A percentile compares a stretch with the other conserved stretches of the same genome.
phyloP scores from a whole-genome alignment of 2,797 vertebrate species.

The Acanthurus leucopareius region DNA sequence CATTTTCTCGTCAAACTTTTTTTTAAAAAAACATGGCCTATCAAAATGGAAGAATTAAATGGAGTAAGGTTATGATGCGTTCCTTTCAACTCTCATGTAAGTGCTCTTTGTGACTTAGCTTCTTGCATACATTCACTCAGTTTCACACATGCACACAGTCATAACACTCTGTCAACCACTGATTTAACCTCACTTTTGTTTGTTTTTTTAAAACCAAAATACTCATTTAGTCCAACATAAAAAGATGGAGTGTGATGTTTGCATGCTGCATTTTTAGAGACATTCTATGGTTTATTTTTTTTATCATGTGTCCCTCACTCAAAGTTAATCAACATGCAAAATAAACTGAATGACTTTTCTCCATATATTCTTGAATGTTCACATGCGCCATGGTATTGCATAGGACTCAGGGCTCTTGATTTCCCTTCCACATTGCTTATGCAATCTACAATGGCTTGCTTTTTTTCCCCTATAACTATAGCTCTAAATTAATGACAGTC shows the following conservation, averaged over 20 bases:
- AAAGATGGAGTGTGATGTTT: slow-evolving; percentile 81
- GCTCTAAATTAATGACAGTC: slow-evolving; percentile 67
- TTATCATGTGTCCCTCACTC: slow-evolving; percentile 71
- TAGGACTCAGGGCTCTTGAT: slow-evolving; percentile 72
- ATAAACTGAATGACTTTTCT: slow-evolving; percentile 83
- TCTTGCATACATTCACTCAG: slow-evolving; percentile 71
- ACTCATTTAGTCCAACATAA: slow-evolving; percentile 72
- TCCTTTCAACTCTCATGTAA: slow-evolving; percentile 84
- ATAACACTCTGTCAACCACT: slow-evolving; percentile 50
- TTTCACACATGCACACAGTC: slow-evolving; percentile 26
- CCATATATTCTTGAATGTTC: slow-evolving; percentile 83
- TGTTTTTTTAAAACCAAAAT: slow-evolving; percentile 53
- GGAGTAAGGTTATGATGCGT: slow-evolving; percentile 80
- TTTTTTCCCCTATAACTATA: slow-evolving; percentile 50
- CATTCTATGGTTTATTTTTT: slow-evolving; percentile 65
- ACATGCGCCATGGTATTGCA: slow-evolving; percentile 83
- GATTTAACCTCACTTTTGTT: slow-evolving; percentile 58
- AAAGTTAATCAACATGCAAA: slow-evolving; percentile 85
- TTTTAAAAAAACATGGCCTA: slow-evolving; percentile 72
- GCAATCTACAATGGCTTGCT: slow-evolving; percentile 76
- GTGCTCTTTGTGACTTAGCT: slow-evolving; percentile 84
- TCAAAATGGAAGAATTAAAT: slow-evolving; percentile 74
- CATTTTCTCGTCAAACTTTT: slow-evolving; percentile 46
- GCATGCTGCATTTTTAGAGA: slow-evolving; percentile 77
- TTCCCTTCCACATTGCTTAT: slow-evolving; percentile 72